Evolutionary conservation across 2,113 vertebrate species (phyloP).

Genomic region (Passer montanus): DNA sequence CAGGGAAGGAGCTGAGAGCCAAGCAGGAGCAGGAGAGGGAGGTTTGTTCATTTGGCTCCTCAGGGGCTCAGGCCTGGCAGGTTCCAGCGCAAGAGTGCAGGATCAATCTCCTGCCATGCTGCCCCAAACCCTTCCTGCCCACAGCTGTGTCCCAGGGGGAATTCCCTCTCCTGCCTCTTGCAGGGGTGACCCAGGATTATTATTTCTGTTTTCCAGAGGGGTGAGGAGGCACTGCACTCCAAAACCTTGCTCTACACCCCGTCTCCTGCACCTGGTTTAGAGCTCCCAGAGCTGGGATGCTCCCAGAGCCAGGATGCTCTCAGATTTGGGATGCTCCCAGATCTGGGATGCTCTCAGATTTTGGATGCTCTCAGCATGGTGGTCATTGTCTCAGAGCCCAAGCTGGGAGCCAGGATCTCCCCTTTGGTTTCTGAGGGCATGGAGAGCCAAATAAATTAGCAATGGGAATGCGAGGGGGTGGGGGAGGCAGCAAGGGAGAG

Average conservation of each 20-base stretch:
- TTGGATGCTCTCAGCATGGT: neutral
- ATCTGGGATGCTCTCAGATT: neutral
- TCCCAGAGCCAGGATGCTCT: neutral
- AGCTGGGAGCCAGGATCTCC: neutral
- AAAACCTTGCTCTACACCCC: neutral
- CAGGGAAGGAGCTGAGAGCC: neutral
- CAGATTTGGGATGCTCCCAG: neutral
- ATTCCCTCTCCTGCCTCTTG: neutral
- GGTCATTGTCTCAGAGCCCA: neutral
- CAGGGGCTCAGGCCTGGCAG: neutral
- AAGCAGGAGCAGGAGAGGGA: neutral
- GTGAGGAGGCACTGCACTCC: fast-evolving
- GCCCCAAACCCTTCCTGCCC: neutral
- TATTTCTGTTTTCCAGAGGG: neutral
- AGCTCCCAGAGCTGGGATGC: neutral
- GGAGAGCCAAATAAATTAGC: conserved; percentile 28
- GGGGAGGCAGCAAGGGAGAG: neutral
- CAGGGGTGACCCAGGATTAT: fast-evolving
- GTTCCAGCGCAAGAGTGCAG: neutral
- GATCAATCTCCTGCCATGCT: neutral
- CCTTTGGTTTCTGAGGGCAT: neutral
- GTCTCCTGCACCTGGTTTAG: neutral
- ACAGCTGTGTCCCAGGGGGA: fast-evolving
- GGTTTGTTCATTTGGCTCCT: neutral
- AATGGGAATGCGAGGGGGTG: neutral